These are phyloP conservation scores for Rhopilema esculentum DNA, from an alignment of 30 jellyfish, hydroid and myxozoan genomes.

Conservation along the genomic window DNA sequence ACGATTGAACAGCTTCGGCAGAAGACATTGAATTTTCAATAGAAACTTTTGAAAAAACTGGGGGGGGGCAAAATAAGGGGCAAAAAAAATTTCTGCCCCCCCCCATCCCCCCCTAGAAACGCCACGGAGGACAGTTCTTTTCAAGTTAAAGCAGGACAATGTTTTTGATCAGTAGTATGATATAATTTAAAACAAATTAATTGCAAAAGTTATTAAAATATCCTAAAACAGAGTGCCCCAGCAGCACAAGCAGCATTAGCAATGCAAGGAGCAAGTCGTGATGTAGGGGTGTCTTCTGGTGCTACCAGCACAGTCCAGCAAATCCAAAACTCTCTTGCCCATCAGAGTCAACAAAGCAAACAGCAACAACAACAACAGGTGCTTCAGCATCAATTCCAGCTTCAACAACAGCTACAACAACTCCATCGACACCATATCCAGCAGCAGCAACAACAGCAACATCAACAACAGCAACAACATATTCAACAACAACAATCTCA, in stretches of 20 bases:
- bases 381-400: conserved; percentile 34
- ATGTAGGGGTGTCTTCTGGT: conserved; percentile 21
- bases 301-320: conserved; percentile 45
- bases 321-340: conserved; percentile 37
- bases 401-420: conserved; percentile 6
- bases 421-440: conserved; percentile 22
- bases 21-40: too few species aligned
- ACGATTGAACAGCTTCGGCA: too few species aligned
- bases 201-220: not conserved
- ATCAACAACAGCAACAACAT: conserved; percentile 39
- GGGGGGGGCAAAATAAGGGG: too few species aligned
- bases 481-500: conserved; percentile 29
- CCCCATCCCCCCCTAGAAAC: too few species aligned
- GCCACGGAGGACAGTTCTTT: too few species aligned
- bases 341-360: conserved; percentile 23
- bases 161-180: too few species aligned
- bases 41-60: too few species aligned
- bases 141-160: too few species aligned
- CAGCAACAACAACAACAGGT: conserved; percentile 36
- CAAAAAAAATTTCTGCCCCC: too few species aligned
- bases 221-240: conserved; percentile 78
- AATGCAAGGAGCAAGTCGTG: conserved; percentile 79
- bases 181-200: too few species aligned
- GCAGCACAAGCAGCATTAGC: conserved; percentile 98
- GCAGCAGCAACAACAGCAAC: conserved; percentile 42